Evolutionary conservation across 2,888 invertebrate genomes (phyloP).

Genomic region (Thyatira batis): DNA sequence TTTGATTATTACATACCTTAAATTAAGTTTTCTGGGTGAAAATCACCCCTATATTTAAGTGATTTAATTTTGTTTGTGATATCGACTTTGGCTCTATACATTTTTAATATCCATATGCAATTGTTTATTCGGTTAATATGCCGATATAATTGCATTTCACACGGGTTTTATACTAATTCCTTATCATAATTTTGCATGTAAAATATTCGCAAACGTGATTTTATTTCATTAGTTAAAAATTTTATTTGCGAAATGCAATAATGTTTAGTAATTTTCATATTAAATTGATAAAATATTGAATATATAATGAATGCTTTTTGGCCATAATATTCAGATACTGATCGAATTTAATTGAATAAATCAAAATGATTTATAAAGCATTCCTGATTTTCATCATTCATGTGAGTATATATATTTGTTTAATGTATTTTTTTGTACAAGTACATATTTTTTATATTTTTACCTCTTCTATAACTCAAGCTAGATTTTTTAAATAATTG

Average conservation of each 20-base stretch:
- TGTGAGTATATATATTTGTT: neutral
- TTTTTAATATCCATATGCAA: no score
- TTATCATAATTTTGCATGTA: conserved; percentile 2
- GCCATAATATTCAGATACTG: neutral
- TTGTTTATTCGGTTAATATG: neutral
- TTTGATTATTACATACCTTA: no score
- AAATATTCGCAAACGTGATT: conserved; percentile 6
- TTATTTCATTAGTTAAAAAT: neutral
- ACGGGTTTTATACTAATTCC: neutral
- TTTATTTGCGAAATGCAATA: neutral
- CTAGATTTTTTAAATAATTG: no score
- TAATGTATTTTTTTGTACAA: neutral
- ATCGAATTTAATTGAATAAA: neutral
- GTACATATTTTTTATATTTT: no score
- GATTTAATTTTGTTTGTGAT: no score
- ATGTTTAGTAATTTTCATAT: neutral
- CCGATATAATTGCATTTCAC: neutral
- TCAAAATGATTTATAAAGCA: neutral
- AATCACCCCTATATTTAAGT: no score
- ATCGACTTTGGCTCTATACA: no score
- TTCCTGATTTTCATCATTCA: neutral
- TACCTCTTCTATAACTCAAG: no score
- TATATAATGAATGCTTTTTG: neutral
- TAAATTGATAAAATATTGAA: neutral
- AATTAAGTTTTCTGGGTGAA: no score